Evolutionary conservation across 1,140 invertebrate genomes (phyloP).

Genomic region (Choristoneura fumiferana): DNA sequence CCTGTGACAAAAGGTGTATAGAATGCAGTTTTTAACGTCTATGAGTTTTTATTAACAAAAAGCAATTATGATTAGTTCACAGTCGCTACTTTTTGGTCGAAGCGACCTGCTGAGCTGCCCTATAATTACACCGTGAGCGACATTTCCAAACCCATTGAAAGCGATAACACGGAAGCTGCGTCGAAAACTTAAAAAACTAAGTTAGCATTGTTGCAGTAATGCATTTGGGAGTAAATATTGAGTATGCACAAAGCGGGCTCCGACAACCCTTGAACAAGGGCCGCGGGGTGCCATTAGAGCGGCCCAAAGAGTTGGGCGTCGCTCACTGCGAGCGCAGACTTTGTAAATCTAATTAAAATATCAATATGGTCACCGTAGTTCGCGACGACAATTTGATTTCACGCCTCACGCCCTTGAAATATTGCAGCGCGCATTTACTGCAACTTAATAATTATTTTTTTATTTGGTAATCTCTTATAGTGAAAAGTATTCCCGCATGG

Average conservation of each 20-base stretch:
- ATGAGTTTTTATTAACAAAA: slow-evolving; percentile 40
- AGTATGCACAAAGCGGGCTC: slow-evolving; percentile 64
- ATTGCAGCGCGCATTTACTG: slow-evolving; percentile 23
- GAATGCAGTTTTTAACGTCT: slow-evolving; percentile 40
- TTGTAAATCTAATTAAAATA: slow-evolving; percentile 79
- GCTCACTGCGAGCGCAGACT: slow-evolving; percentile 59
- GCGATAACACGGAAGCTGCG: slow-evolving; percentile 76
- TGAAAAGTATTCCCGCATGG: too few relatives aligned
- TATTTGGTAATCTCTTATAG: too few relatives aligned
- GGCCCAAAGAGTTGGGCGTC: slow-evolving; percentile 74
- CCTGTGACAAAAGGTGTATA: slow-evolving; percentile 35
- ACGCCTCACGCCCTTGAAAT: slow-evolving; percentile 59
- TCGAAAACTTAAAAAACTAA: slow-evolving; percentile 73
- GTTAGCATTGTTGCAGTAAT: slow-evolving; percentile 75
- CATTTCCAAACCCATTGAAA: slow-evolving; percentile 71
- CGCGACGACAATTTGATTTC: slow-evolving; percentile 75
- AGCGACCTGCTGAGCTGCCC: slow-evolving; percentile 68
- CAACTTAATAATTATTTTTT: too few relatives aligned
- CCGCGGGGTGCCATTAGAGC: slow-evolving; percentile 74
- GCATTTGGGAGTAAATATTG: slow-evolving; percentile 77
- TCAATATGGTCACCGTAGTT: slow-evolving; percentile 71
- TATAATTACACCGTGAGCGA: slow-evolving; percentile 73
- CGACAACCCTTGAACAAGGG: slow-evolving; percentile 72
- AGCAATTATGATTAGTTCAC: slow-evolving; percentile 61
- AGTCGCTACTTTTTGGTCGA: slow-evolving; percentile 42